phyloP scores from a whole-genome alignment of 2,113 vertebrate species.

The Cyrtonyx montezumae region DNA sequence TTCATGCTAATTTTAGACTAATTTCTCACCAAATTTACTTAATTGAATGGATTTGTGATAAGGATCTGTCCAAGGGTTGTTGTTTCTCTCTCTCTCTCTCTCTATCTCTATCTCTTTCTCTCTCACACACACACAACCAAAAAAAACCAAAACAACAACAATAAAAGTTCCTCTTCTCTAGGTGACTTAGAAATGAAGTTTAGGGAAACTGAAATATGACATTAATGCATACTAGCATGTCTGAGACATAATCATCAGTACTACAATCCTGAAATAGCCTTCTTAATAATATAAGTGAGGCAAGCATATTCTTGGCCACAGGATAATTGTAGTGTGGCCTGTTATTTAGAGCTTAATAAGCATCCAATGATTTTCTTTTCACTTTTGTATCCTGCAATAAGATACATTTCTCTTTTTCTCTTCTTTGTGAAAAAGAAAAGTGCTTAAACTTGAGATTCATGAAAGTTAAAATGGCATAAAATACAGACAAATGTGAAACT shows the following conservation, averaged over 20 bases:
- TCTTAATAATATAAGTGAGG: not conserved
- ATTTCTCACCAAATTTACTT: not conserved
- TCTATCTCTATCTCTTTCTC: too few species aligned
- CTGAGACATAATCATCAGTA: not conserved
- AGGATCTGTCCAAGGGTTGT: not conserved
- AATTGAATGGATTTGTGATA: not conserved
- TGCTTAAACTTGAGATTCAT: not conserved
- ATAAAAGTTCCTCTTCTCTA: rapidly evolving
- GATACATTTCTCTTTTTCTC: not conserved
- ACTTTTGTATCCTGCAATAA: not conserved
- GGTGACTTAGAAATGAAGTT: not conserved
- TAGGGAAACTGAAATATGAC: not conserved
- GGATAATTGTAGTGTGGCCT: not conserved
- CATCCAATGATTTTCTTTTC: not conserved
- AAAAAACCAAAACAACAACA: not conserved
- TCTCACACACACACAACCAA: too few species aligned
- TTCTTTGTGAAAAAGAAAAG: not conserved
- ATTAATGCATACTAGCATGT: not conserved
- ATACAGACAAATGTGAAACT: not conserved
- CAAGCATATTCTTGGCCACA: not conserved
- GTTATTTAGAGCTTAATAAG: not conserved
- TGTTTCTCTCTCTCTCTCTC: not conserved
- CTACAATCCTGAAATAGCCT: not conserved
- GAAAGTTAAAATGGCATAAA: not conserved
- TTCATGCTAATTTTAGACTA: not conserved